These are phyloP conservation scores for Hystrix cristata DNA, from an alignment of 2,113 vertebrate genomes.

Conservation along the genomic window DNA sequence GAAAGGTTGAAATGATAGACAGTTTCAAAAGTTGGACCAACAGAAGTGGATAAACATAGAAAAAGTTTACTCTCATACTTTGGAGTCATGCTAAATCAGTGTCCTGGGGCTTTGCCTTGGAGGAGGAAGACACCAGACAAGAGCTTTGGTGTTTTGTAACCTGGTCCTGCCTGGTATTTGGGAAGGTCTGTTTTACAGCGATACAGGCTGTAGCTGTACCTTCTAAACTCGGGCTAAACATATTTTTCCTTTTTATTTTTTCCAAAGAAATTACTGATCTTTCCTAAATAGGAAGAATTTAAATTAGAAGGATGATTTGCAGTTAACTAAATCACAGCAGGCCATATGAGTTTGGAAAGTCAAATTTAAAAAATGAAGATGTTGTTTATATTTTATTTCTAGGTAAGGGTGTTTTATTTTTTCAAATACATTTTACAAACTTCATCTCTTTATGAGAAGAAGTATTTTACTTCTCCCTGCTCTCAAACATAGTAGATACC, in stretches of 20 bases:
- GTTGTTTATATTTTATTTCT: slow-evolving; percentile 31
- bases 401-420: slow-evolving; percentile 19
- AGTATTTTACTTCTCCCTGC: background rate
- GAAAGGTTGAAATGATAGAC: slow-evolving; percentile 86
- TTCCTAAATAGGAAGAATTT: slow-evolving; percentile 57
- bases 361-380: background rate
- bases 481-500: background rate
- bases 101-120: slow-evolving; percentile 56
- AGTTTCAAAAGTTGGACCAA: slow-evolving; percentile 85
- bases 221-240: slow-evolving; percentile 58
- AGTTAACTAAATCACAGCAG: slow-evolving; percentile 23
- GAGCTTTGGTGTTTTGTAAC: slow-evolving; percentile 70
- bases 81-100: slow-evolving; percentile 65
- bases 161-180: slow-evolving; percentile 31
- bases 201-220: slow-evolving; percentile 68
- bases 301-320: slow-evolving; percentile 16
- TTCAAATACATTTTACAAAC: slow-evolving; percentile 32
- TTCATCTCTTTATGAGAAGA: background rate
- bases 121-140: slow-evolving; percentile 51
- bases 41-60: slow-evolving; percentile 73
- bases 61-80: slow-evolving; percentile 72
- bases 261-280: background rate
- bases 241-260: slow-evolving; percentile 60
- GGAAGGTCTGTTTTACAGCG: background rate
- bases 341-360: slow-evolving; percentile 4